Conservation (phyloP, 2,888 invertebrate species). For the Iselma pallidipennis region DNA sequence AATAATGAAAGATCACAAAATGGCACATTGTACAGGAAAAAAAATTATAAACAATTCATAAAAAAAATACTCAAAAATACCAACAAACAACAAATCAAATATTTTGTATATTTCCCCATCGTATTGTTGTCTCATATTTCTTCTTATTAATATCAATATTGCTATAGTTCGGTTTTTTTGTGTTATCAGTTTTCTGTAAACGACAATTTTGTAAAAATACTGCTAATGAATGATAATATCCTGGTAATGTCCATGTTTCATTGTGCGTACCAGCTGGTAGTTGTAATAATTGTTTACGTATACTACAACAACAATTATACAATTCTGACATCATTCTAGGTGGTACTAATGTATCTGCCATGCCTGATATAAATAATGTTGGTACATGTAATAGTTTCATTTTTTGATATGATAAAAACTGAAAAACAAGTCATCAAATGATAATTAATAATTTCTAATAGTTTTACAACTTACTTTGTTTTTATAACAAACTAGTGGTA, state of each 20-base stretch:
- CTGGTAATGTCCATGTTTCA: slow-evolving; percentile 90
- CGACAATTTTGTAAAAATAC: slow-evolving; percentile 59
- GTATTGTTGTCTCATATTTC: slow-evolving; percentile 25
- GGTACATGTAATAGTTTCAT: slow-evolving; percentile 75
- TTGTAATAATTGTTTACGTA: slow-evolving; percentile 75
- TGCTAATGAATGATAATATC: slow-evolving; percentile 69
- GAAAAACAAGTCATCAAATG: slow-evolving; percentile 35
- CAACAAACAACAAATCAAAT: slow-evolving; percentile 31
- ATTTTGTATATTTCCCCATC: slow-evolving; percentile 42
- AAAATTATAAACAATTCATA: neutral
- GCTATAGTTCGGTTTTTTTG: slow-evolving; percentile 32
- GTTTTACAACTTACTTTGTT: too few species aligned
- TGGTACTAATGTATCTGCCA: slow-evolving; percentile 85
- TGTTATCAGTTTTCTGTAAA: slow-evolving; percentile 38
- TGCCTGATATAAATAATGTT: slow-evolving; percentile 85
- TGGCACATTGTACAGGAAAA: neutral
- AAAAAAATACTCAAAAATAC: slow-evolving; percentile 2
- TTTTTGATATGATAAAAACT: slow-evolving; percentile 77
- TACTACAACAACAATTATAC: slow-evolving; percentile 73
- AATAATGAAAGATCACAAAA: slow-evolving; percentile 3
- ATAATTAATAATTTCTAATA: too few species aligned
- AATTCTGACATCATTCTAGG: slow-evolving; percentile 87
- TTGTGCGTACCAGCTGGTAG: slow-evolving; percentile 89
- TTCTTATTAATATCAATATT: slow-evolving; percentile 32
- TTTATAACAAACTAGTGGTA: slow-evolving; percentile 86